Evolutionary conservation across 2,113 vertebrate genomes (phyloP), one percentile per base, ranked within the genome.

Genomic region (Grammomys surdaster): DNA sequence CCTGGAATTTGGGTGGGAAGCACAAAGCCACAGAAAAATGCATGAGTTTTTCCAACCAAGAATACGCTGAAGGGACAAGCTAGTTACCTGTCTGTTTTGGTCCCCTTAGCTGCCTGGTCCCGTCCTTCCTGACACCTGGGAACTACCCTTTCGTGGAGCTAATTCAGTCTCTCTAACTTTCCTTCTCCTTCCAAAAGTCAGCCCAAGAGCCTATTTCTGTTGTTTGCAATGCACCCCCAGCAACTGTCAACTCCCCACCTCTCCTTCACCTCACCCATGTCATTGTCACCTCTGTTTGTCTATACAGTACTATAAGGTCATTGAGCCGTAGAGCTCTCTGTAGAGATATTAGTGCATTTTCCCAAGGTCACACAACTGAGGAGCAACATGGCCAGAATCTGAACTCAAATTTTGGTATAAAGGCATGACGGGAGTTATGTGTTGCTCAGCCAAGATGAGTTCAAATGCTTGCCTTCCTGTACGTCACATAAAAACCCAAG

Each of bases 211-310:
- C 69, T 72, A 65, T 56, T 56, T 54, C 54, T 82, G 17, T 56
- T 86, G 22, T 46, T 80, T 72, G 16, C 40, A 84, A 54, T 20
- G 13, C 24, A 56, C 43, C 1, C n/a, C 9, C 54, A 58, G 63
- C 56, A 60, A n/a, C 31, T 69, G 63, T 65, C 31, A 33, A 60
- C 63, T 11, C 33, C 40, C 43, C 19, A 75, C 26, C 31, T 33
- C 67, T 69, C 67, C 67, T 33, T 16, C 87, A 72, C 31, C 26
- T 72, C 16, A 36, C 63, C 31, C 65, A 8, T 63, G 33, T 87
- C 63, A 65, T 48, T 93, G 60, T 60, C 76, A 84, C 24, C 26
- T n/a, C 26, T n/a, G 73, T 91, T 88, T 96, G 82, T 10, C 31
- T 67, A 48, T 46, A 63, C 26, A 63, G 56, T 84, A 88, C 70